Conservation (phyloP, 2,888 invertebrate genomes). For the Bellardia bayeri region DNA sequence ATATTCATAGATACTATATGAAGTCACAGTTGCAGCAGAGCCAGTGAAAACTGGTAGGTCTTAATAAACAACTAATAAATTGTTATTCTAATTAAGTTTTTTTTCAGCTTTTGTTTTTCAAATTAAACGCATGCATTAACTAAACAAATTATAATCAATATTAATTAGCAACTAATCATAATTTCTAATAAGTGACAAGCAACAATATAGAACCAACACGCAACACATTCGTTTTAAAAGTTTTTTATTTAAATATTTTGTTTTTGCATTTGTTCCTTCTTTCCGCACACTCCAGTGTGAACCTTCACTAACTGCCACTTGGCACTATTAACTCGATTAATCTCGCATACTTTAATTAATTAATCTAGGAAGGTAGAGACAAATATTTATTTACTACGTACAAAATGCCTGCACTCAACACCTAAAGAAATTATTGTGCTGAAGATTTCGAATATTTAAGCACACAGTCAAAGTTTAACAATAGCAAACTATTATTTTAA, state of each 20-base stretch:
- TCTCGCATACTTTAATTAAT: constrained; percentile 44
- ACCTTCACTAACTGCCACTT: constrained; percentile 24
- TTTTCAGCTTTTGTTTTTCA: constrained; percentile 21
- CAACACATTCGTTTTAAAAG: constrained; percentile 15
- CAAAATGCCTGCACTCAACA: constrained; percentile 8
- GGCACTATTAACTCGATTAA: constrained; percentile 35
- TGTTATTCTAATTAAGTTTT: not conserved
- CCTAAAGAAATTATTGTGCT: constrained; percentile 5
- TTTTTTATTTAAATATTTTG: not conserved
- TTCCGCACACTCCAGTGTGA: not conserved
- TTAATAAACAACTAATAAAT: not conserved
- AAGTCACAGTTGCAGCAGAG: not conserved
- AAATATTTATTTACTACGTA: constrained; percentile 12
- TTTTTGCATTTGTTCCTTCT: not conserved
- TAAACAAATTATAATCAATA: constrained; percentile 66
- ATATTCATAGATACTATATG: too few species aligned
- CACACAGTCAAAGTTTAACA: too few species aligned
- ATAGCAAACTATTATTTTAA: too few species aligned
- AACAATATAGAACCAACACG: constrained; percentile 49
- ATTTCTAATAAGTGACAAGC: constrained; percentile 58
- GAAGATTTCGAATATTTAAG: too few species aligned
- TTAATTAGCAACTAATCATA: constrained; percentile 71
- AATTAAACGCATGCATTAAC: constrained; percentile 58
- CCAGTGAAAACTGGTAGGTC: not conserved
- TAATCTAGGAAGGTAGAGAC: constrained; percentile 27